These are phyloP conservation scores for Orthosia cruda DNA, from an alignment of 2,888 invertebrate genomes.

Conservation along the genomic window DNA sequence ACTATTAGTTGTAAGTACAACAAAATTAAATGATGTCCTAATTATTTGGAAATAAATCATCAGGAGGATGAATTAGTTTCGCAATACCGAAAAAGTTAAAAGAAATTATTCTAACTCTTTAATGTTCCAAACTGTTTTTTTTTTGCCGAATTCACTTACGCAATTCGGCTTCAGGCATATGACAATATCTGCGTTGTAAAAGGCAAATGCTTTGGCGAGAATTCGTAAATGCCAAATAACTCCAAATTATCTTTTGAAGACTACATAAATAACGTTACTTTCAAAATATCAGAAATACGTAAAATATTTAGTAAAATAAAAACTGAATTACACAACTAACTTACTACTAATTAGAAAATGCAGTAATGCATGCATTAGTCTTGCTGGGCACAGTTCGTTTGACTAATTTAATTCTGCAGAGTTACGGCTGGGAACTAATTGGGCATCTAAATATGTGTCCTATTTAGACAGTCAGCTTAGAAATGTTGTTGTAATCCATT, in stretches of 20 bases:
- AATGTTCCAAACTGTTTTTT: too few relatives aligned
- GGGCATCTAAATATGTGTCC: slow-evolving; percentile 10
- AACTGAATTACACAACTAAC: neutral
- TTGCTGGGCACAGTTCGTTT: slow-evolving; percentile 7
- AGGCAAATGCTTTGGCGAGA: neutral
- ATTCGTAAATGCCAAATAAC: neutral
- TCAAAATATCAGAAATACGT: neutral
- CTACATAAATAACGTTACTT: neutral
- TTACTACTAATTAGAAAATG: slow-evolving; percentile 32
- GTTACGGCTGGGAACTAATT: slow-evolving; percentile 41
- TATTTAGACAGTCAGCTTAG: neutral
- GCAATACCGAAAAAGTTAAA: too few relatives aligned
- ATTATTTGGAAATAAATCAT: too few relatives aligned
- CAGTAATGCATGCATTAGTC: slow-evolving; percentile 17
- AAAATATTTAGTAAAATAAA: neutral
- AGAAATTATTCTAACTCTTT: too few relatives aligned
- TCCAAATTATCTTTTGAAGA: neutral
- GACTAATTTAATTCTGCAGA: slow-evolving; percentile 32
- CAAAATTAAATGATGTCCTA: too few relatives aligned
- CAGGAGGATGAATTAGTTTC: too few relatives aligned
- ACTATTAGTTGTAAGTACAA: too few relatives aligned
- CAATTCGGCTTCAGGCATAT: too few relatives aligned
- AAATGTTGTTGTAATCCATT: neutral
- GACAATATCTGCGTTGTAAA: neutral
- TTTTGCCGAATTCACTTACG: too few relatives aligned